Conservation (phyloP, 2,113 vertebrate genomes). For the Theropithecus gelada region DNA sequence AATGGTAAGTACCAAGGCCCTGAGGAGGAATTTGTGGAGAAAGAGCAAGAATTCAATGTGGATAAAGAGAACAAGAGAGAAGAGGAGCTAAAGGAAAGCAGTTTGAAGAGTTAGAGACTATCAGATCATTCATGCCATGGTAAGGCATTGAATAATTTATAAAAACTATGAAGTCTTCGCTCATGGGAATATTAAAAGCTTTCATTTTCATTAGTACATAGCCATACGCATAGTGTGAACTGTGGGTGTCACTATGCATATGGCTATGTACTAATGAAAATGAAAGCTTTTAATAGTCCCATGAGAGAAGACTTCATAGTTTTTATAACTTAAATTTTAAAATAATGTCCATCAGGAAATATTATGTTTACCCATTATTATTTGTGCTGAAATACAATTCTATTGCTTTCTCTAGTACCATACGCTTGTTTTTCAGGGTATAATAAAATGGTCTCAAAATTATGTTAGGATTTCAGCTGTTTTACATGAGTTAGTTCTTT, state of each 20-base stretch:
- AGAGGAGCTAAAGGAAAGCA: background rate
- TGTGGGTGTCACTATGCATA: background rate
- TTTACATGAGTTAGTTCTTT: background rate
- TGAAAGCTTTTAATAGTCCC: background rate
- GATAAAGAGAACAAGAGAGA: background rate
- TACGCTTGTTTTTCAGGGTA: background rate
- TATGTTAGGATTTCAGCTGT: background rate
- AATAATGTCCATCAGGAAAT: slow-evolving; percentile 1
- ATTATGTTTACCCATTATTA: background rate
- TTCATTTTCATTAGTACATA: background rate
- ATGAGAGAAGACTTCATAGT: background rate
- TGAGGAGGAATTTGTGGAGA: background rate
- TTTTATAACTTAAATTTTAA: slow-evolving; percentile 41
- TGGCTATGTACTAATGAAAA: background rate
- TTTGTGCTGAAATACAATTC: background rate
- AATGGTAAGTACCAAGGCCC: background rate
- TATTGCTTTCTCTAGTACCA: background rate
- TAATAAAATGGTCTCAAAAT: slow-evolving; percentile 11
- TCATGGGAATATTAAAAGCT: background rate
- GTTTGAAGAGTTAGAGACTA: background rate
- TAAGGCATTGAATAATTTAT: background rate
- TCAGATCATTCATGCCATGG: background rate
- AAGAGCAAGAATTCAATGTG: background rate
- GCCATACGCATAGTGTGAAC: background rate
- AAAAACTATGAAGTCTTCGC: background rate